Conservation (phyloP, 2,797 vertebrate genomes). For the Dallia pectoralis region DNA sequence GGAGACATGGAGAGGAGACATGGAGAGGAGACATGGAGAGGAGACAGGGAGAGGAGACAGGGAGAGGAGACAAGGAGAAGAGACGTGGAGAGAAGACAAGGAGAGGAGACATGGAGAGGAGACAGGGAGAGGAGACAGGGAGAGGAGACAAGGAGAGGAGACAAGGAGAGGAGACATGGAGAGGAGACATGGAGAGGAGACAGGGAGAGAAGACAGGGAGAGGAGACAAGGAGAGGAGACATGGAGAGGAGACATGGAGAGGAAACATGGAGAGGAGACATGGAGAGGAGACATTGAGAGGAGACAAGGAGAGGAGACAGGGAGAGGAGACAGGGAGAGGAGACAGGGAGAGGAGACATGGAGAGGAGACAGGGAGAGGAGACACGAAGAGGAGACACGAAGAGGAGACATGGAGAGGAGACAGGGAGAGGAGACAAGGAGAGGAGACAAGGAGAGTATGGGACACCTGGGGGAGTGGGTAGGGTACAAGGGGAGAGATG, state of each 20-base stretch:
- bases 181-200: constrained; percentile 25
- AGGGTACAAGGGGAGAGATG: constrained; percentile 4
- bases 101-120: too few relatives aligned
- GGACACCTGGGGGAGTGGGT: constrained; percentile 24
- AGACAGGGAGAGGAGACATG: constrained; percentile 21
- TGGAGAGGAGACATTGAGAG: constrained; percentile 6
- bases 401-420: constrained; percentile 21
- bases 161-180: not conserved
- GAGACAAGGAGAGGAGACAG: constrained; percentile 22
- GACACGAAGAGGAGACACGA: too few relatives aligned
- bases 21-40: too few relatives aligned
- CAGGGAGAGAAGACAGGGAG: not conserved
- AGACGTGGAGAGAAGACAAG: constrained; percentile 27
- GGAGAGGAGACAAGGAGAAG: constrained; percentile 8
- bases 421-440: constrained; percentile 28
- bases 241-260: too few relatives aligned
- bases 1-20: constrained; percentile 22
- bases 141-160: too few relatives aligned
- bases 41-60: constrained; percentile 27
- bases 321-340: not conserved
- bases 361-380: constrained; percentile 40
- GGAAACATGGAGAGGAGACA: too few relatives aligned
- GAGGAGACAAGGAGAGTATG: constrained; percentile 4
- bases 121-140: constrained; percentile 17
- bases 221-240: constrained; percentile 21